phyloP scores from a whole-genome alignment of 2,888 invertebrate genomes.

The Pemphredon lugubris region DNA sequence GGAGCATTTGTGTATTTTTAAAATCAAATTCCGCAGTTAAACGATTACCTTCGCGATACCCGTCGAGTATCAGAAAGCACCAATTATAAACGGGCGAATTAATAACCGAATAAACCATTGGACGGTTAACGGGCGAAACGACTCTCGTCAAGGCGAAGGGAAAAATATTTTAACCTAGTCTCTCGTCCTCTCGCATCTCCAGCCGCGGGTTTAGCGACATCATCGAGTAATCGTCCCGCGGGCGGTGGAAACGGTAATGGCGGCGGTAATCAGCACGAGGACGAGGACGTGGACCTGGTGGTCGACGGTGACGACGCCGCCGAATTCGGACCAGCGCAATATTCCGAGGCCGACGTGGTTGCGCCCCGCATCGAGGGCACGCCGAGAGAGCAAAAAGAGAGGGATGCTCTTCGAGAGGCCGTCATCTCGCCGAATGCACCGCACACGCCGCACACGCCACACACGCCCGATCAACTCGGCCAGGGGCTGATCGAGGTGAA shows the following conservation, averaged over 20 bases:
- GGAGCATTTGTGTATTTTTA: too few relatives aligned
- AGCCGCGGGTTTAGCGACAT: slow-evolving; percentile 81
- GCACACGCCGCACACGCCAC: slow-evolving; percentile 70
- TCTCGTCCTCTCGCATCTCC: too few relatives aligned
- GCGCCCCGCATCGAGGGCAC: slow-evolving; percentile 81
- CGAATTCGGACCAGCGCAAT: slow-evolving; percentile 92
- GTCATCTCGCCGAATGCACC: slow-evolving; percentile 80
- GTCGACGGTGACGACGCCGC: slow-evolving; percentile 94
- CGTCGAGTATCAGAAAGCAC: too few relatives aligned
- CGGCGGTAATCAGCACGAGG: slow-evolving; percentile 82
- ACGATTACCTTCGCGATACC: too few relatives aligned
- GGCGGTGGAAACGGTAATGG: slow-evolving; percentile 58
- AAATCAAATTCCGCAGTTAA: too few relatives aligned
- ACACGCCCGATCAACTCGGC: slow-evolving; percentile 70
- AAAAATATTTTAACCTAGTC: too few relatives aligned
- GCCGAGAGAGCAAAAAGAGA: slow-evolving; percentile 82
- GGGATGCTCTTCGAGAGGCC: slow-evolving; percentile 83
- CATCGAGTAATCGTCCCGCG: slow-evolving; percentile 74
- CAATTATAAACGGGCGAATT: too few relatives aligned
- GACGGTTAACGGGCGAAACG: too few relatives aligned
- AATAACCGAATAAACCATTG: too few relatives aligned
- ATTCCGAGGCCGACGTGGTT: slow-evolving; percentile 88
- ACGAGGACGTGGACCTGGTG: slow-evolving; percentile 88
- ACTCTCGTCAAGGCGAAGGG: too few relatives aligned
- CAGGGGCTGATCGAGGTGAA: slow-evolving; percentile 76